These are phyloP conservation scores for Zele albiditarsus DNA, from an alignment of 2,888 invertebrate species.

Conservation along the genomic window DNA sequence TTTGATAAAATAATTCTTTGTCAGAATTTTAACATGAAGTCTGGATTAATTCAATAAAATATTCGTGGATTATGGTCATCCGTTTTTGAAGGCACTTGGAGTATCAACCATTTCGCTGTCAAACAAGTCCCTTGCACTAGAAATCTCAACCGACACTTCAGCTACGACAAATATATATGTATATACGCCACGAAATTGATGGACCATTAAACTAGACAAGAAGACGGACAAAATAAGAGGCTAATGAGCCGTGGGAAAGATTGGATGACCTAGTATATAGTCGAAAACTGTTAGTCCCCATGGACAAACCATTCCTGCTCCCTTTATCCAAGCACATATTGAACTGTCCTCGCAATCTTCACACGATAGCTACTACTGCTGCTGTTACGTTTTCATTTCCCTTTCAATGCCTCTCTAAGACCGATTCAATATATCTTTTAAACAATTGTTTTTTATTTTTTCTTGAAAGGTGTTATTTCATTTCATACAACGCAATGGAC, in stretches of 20 bases:
- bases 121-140: no score
- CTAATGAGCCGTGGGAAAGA: conserved; percentile 38
- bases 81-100: no score
- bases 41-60: no score
- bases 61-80: no score
- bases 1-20: no score
- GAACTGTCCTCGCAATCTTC: neutral
- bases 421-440: neutral
- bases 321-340: neutral
- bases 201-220: conserved; percentile 16
- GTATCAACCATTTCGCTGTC: no score
- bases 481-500: no score
- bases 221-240: conserved; percentile 21
- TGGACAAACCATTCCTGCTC: conserved; percentile 19
- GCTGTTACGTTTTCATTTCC: neutral
- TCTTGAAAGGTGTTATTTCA: no score
- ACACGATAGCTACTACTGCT: neutral
- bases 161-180: neutral
- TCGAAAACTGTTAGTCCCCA: conserved; percentile 35
- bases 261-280: conserved; percentile 29
- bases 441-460: neutral
- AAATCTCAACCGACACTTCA: no score
- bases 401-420: neutral
- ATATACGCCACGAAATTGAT: conserved; percentile 17
- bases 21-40: no score